Evolutionary conservation across 37 sponge, comb jelly and placozoan species (phyloP).

Genomic region (Halichondria panicea): DNA sequence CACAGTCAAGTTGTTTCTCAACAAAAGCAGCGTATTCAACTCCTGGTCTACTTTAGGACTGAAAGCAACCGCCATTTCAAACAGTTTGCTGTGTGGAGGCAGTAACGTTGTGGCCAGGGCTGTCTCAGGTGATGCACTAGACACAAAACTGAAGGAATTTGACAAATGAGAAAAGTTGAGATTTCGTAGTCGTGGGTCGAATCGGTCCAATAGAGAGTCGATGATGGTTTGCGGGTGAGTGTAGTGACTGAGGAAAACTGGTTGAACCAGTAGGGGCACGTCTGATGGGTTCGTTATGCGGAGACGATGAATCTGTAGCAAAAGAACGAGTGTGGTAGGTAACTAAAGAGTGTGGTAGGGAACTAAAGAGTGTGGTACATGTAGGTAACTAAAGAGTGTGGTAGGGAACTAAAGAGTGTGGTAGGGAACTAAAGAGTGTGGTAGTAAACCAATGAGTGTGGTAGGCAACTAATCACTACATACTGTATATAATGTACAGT

Average conservation of each 20-base stretch:
- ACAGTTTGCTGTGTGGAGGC: constrained; percentile 9
- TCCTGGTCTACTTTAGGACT: constrained; percentile 31
- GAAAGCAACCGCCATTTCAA: constrained; percentile 20
- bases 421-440: too few relatives aligned
- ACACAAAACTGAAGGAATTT: constrained; percentile 5
- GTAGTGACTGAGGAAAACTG: constrained; percentile 41
- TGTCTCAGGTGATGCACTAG: neutral
- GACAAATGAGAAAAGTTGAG: constrained; percentile 7
- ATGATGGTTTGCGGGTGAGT: constrained; percentile 15
- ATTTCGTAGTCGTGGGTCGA: constrained; percentile 4
- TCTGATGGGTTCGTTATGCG: constrained; percentile 38
- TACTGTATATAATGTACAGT: too few relatives aligned
- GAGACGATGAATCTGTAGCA: too few relatives aligned
- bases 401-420: too few relatives aligned
- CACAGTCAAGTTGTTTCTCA: constrained; percentile 73
- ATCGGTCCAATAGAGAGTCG: constrained; percentile 12
- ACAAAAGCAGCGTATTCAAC: constrained; percentile 23
- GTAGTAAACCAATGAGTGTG: too few relatives aligned
- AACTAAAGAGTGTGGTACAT: too few relatives aligned
- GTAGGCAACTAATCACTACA: too few relatives aligned
- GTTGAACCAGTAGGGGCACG: constrained; percentile 22
- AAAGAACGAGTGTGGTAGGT: too few relatives aligned
- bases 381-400: too few relatives aligned
- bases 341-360: too few relatives aligned
- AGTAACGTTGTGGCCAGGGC: neutral